Evolutionary conservation across 1,140 invertebrate species (phyloP).

Genomic region (Steinernema khuongi): DNA sequence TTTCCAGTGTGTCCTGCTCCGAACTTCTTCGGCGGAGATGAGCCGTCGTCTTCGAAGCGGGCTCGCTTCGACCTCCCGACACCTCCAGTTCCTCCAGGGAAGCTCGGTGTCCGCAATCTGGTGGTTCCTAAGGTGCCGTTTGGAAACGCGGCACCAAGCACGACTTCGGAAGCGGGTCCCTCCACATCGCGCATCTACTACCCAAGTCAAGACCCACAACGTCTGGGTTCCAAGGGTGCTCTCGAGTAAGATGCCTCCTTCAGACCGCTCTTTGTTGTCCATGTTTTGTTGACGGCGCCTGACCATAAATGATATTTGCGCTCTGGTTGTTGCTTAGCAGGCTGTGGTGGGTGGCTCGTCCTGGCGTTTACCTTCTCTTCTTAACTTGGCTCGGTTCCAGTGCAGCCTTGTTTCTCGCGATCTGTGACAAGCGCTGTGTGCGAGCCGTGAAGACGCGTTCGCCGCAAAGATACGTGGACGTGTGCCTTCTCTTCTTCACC

Average conservation of each 20-base stretch:
- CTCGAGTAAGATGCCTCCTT: slow-evolving; percentile 31
- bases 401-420: not conserved
- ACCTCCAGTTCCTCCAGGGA: slow-evolving; percentile 26
- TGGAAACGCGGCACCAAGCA: slow-evolving; percentile 21
- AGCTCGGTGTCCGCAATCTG: not conserved
- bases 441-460: no score
- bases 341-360: no score
- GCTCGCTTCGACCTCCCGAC: slow-evolving; percentile 20
- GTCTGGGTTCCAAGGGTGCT: slow-evolving; percentile 54
- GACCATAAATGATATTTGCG: no score
- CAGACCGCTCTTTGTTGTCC: not conserved
- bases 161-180: not conserved
- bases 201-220: slow-evolving; percentile 57
- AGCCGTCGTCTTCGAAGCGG: slow-evolving; percentile 17
- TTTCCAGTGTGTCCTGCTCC: slow-evolving; percentile 42
- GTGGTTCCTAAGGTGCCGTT: slow-evolving; percentile 37
- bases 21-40: slow-evolving; percentile 31
- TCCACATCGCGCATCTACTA: slow-evolving; percentile 41
- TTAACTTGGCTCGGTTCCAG: not conserved
- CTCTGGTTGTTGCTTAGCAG: no score
- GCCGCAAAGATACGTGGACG: no score
- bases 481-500: not conserved
- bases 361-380: no score
- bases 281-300: no score
- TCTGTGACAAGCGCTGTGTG: no score